Base-by-base conservation (phyloP, 2,113 vertebrate species). In the Pholis gunnellus region DNA sequence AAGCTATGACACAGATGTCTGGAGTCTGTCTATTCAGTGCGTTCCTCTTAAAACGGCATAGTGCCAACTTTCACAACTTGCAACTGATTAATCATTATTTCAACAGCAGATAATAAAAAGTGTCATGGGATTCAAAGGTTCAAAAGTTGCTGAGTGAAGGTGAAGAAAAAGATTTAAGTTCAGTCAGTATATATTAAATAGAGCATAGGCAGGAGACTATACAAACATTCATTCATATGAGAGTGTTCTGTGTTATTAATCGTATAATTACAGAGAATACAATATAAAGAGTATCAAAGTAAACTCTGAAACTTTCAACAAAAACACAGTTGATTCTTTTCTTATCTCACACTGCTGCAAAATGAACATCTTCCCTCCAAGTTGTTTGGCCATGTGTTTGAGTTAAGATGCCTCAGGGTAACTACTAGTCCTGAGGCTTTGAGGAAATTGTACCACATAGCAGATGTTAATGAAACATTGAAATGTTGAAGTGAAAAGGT, bases 381-480 rank as follows among this genome's bases (percentile, higher is more conserved):
- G 69, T 68, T 82, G 59, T 86, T 79, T 75, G 73, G 61, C 77
- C 87, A 84, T 84, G 78, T 87, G 78, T 85, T 88, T 64, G 56
- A 83, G 66, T 79, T 79, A 48, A 85, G 61, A 82, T 50, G 87
- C 88, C 84, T 88, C 65, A 22, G 79, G 87, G 75, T 75, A 85
- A 61, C 46, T 80, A 78, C 36, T 13, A 78, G 75, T 87, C 70
- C 74, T 59, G 63, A 74, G 72, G 74, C 75, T 79, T 40, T 31
- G 59, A 79, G 78, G 57, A 87, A 38, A 73, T 4, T 48, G 44
- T 74, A 75, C 75, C 34, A 40, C 90, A 88, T 75, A 87, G 82
- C 82, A 82, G 79, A 79, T 87, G 85, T 74, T 89, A 89, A 90
- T 89, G 85, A 82, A 90, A 91, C 86, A 92, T 87, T 88, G 75